Conservation (phyloP, 2,113 vertebrate species). For the Gavialis gangeticus region DNA sequence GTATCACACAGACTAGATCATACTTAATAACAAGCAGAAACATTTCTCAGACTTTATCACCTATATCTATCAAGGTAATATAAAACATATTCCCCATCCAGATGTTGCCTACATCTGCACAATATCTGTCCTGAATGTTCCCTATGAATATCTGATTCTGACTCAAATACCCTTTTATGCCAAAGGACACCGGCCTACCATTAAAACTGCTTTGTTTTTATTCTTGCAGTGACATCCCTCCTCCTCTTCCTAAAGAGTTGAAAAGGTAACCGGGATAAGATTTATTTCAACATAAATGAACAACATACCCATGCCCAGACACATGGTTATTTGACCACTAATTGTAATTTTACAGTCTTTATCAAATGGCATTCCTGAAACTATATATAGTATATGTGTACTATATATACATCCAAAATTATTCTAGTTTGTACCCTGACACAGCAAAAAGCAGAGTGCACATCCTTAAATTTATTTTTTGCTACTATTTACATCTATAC, state of each 20-base stretch:
- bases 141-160: background rate
- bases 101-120: background rate
- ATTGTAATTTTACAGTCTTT: background rate
- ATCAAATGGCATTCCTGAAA: background rate
- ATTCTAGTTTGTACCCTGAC: background rate
- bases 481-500: background rate
- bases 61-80: background rate
- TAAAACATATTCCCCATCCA: background rate
- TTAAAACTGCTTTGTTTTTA: background rate
- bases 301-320: background rate
- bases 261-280: background rate
- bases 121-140: background rate
- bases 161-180: background rate
- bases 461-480: background rate
- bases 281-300: background rate
- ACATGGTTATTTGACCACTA: background rate
- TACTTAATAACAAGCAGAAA: background rate
- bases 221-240: background rate
- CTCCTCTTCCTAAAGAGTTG: background rate
- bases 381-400: background rate
- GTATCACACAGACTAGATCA: background rate
- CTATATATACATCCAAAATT: background rate
- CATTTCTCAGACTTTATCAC: background rate
- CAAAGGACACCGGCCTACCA: background rate
- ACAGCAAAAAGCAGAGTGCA: background rate